Base-by-base conservation (phyloP, 2,888 invertebrate genomes). In the Drosophila infuscata region DNA sequence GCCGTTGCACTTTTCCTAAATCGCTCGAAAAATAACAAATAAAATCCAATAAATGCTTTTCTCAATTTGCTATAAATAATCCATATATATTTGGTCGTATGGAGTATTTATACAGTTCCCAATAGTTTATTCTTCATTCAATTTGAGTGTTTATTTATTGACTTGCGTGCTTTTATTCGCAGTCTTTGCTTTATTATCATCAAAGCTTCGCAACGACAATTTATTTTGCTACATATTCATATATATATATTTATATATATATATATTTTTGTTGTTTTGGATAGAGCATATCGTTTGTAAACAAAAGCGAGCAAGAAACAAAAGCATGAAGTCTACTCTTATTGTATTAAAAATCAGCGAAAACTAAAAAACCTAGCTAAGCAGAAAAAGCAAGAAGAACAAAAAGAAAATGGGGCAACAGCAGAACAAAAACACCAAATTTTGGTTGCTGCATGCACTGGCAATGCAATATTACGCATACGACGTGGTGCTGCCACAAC, bases 401-500 rank as follows among this genome's bases (percentile, higher is more conserved):
- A 32, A 33, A 52, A 53, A 33, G n/a, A 63, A 57, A 59, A 36
- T 51, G 46, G 48, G 51, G 41, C 51, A 30, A 33, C 33, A 72
- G 54, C 25, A 56, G 29, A 57, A 77, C 30, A 78, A 74, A 64
- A 74, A 54, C 46, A 43, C 52, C 30, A 72, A 64, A 73, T 61
- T 70, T 66, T 81, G 62, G 65, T 66, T 49, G 65, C 59, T 69
- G 64, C 63, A 79, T 61, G 81, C 69, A 67, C 70, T 70, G 75
- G 74, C 73, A 77, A 77, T 90, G 79, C 81, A 76, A 88, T 82
- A 88, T 88, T 89, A 89, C 88, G 83, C 91, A 89, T 89, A 89
- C 88, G 88, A 75, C 70, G 82, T 83, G 76, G 71, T 78, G 70
- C 62, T 58, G 41, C 61, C 48, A 57, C 75, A 76, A 59, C 56